Evolutionary conservation across 2,888 invertebrate species (phyloP).

Genomic region (Pyralis farinalis): DNA sequence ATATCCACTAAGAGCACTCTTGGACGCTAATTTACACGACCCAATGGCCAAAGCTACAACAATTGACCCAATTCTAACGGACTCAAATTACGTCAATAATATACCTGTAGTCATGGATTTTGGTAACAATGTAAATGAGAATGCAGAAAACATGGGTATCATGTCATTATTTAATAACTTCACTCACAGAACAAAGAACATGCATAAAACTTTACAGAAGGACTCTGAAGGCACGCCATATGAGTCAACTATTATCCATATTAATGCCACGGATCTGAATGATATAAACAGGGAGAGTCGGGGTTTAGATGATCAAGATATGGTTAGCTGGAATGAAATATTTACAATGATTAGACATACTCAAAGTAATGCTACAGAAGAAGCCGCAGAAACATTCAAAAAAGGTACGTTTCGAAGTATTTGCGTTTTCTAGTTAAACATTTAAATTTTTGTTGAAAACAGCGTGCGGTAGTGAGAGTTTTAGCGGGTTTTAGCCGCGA

Average conservation of each 20-base stretch:
- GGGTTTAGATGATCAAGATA: conserved; percentile 41
- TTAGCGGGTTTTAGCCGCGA: too few species aligned
- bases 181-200: conserved; percentile 52
- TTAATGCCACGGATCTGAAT: conserved; percentile 56
- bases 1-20: conserved; percentile 69
- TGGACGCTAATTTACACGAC: conserved; percentile 74
- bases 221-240: conserved; percentile 73
- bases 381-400: conserved; percentile 18
- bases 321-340: conserved; percentile 62
- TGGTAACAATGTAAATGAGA: conserved; percentile 68
- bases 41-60: conserved; percentile 52
- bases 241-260: conserved; percentile 68
- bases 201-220: conserved; percentile 61
- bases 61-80: conserved; percentile 32
- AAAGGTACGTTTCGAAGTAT: conserved; percentile 33
- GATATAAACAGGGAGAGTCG: conserved; percentile 59
- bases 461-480: too few species aligned
- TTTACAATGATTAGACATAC: conserved; percentile 54
- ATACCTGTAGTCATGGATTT: conserved; percentile 65
- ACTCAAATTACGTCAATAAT: conserved; percentile 38
- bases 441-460: too few species aligned
- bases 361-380: conserved; percentile 38
- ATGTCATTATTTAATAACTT: conserved; percentile 82
- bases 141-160: conserved; percentile 82
- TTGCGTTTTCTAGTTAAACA: too few species aligned